These are phyloP conservation scores for Oligia latruncula DNA, from an alignment of 2,888 invertebrate species.

Conservation along the genomic window DNA sequence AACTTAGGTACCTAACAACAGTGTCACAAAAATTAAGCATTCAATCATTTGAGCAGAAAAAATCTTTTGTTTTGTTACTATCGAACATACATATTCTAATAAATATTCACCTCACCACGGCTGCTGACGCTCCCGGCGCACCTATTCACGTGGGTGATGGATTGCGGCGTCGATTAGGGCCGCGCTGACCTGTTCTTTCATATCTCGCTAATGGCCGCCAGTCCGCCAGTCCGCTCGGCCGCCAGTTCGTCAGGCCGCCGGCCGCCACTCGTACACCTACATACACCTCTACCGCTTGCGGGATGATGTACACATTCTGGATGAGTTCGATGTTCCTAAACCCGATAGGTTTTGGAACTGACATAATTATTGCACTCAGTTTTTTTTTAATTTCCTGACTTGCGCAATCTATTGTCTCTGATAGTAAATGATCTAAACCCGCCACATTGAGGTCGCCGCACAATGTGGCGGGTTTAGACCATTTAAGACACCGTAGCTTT, in stretches of 20 bases:
- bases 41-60: neutral
- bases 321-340: conserved; percentile 53
- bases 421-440: neutral
- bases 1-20: neutral
- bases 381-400: neutral
- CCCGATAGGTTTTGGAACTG: neutral
- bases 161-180: conserved; percentile 89
- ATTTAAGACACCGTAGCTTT: neutral
- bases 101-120: conserved; percentile 8
- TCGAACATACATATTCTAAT: neutral
- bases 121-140: conserved; percentile 77
- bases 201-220: conserved; percentile 88
- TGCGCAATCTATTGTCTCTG: neutral
- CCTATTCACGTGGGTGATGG: conserved; percentile 89
- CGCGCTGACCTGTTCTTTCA: conserved; percentile 89
- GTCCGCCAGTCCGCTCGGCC: conserved; percentile 70
- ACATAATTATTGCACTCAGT: neutral
- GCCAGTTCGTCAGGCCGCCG: conserved; percentile 60
- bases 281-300: conserved; percentile 51
- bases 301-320: conserved; percentile 61
- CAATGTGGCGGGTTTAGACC: neutral
- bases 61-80: neutral
- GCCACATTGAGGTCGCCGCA: neutral
- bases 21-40: neutral
- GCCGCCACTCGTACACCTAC: conserved; percentile 57